phyloP scores from a whole-genome alignment of 23 tunicate genomes.

The Styela clava region DNA sequence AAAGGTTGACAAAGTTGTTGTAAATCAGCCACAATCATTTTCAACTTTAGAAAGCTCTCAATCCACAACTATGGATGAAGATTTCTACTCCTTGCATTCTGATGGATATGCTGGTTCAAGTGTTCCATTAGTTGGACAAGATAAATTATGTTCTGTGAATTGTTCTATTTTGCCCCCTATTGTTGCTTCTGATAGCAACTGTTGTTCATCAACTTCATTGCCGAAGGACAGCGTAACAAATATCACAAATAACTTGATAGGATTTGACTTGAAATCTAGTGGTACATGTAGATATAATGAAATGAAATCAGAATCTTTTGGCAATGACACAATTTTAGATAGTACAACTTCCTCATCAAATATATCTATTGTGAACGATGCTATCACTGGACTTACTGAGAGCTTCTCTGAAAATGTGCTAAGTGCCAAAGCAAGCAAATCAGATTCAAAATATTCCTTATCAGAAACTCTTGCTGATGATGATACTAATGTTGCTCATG shows the following conservation, averaged over 20 bases:
- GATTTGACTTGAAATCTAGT: neutral
- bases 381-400: neutral
- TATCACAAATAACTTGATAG: neutral
- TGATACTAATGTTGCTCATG: too few relatives aligned
- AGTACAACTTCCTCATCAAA: neutral
- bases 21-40: slow-evolving; percentile 8
- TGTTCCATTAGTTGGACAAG: neutral
- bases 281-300: neutral
- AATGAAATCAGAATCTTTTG: neutral
- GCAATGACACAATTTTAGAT: too few relatives aligned
- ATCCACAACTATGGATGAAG: neutral
- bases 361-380: neutral
- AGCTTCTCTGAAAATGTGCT: neutral
- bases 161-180: neutral
- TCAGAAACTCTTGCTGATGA: too few relatives aligned
- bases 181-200: neutral
- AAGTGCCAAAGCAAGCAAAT: neutral
- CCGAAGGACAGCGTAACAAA: neutral
- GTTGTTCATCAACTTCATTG: neutral
- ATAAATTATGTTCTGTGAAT: neutral
- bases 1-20: neutral
- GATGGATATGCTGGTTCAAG: neutral
- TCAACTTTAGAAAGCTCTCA: neutral
- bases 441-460: too few relatives aligned
- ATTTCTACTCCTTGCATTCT: neutral